A percentile compares a stretch with the other conserved stretches of the same genome.
Evolutionary conservation across 2,888 invertebrate species (phyloP).

Genomic region (Omphaloscelis lunosa): DNA sequence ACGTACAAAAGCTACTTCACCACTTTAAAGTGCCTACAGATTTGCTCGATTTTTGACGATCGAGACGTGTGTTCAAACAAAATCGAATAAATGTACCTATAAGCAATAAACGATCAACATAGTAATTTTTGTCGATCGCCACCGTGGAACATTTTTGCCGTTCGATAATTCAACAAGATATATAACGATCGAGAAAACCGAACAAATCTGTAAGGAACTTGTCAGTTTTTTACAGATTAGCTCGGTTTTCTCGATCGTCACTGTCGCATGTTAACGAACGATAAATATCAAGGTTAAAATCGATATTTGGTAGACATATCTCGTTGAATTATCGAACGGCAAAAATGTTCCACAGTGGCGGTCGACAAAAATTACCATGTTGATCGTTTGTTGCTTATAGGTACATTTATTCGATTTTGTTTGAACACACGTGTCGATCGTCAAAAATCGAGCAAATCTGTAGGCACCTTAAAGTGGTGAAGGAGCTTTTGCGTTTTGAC

Average conservation of each 20-base stretch:
- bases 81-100: neutral
- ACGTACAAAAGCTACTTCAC: neutral
- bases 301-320: neutral
- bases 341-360: neutral
- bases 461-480: neutral
- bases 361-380: too few species aligned
- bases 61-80: neutral
- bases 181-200: neutral
- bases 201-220: neutral
- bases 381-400: too few species aligned
- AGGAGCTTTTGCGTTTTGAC: too few species aligned
- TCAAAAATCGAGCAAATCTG: too few species aligned
- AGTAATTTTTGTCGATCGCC: too few species aligned
- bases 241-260: too few species aligned
- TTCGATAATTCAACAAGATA: neutral
- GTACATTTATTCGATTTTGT: neutral
- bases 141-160: neutral
- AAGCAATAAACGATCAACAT: too few species aligned
- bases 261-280: neutral
- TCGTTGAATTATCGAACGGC: neutral
- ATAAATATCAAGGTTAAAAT: neutral
- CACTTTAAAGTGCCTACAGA: neutral
- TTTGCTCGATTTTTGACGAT: neutral
- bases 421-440: neutral
- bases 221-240: too few species aligned